Evolutionary conservation across 2,113 vertebrate genomes (phyloP), one percentile per base, ranked within the genome.

Genomic region (Plotosus lineatus): DNA sequence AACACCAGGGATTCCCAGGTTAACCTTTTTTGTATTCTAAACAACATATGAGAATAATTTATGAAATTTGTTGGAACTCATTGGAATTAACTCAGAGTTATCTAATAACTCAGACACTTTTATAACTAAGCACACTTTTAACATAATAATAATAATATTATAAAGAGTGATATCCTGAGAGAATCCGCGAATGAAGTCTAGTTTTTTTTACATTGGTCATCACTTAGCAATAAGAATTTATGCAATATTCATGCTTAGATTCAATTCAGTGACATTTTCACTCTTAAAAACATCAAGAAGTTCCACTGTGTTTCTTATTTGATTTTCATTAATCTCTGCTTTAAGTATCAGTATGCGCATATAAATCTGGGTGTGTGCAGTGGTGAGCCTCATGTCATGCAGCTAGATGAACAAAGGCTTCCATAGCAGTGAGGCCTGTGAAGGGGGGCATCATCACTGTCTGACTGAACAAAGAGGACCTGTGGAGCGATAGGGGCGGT

Each of bases 401-500:
- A 55, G 82, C 44, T 26, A 56, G 38, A 46, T 28, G 78, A 82
- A 85, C 88, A 86, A 87, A 87, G 83, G 78, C 81, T 83, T 80
- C 78, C 81, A 55, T 55, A 60, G 83, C 81, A 82, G 23, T 42
- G 71, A 53, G 82, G 78, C 86, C 82, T 82, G 82, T 7, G 71
- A 53, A 80, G 81, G 75, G 79, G 81, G 76, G 80, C 80, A 86
- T 84, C 82, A 84, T 81, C 85, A 80, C 85, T 86, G 85, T 87
- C 88, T 87, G 69, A 56, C 40, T 84, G 85, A 85, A 89, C 86
- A 89, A 89, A 85, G 86, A 83, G 78, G 82, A 89, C 88, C 88
- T 87, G 86, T 87, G 82, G 88, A 83, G 82, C 44, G 38, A 42
- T 56, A 44, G 51, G 56, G 74, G 81, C 61, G 69, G 75, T 65